phyloP scores from a whole-genome alignment of 2,797 vertebrate species.

The Adelosebastes latens region DNA sequence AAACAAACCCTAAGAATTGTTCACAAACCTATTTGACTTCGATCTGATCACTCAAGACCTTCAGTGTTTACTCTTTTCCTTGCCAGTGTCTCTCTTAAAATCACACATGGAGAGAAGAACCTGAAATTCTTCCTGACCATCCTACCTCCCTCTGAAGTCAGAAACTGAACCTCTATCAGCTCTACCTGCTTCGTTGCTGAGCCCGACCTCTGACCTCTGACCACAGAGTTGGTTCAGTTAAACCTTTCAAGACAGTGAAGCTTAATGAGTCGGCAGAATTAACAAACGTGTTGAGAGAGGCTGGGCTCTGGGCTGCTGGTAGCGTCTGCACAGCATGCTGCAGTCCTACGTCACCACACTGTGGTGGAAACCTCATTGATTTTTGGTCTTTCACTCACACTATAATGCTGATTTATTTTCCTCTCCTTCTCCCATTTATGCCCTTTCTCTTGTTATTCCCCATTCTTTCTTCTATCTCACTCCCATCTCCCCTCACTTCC shows the following conservation, averaged over 20 bases:
- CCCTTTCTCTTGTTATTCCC: neutral
- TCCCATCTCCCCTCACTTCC: neutral
- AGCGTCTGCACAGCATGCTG: slow-evolving; percentile 57
- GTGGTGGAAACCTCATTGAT: slow-evolving; percentile 10
- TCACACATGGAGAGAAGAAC: neutral
- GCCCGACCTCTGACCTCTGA: neutral
- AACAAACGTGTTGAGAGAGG: neutral
- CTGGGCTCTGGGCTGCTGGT: slow-evolving; percentile 35
- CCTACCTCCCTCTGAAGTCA: neutral
- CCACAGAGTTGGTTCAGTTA: neutral
- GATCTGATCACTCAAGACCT: too few relatives aligned
- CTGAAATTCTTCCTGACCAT: neutral
- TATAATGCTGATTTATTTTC: neutral
- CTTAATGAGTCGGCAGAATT: neutral
- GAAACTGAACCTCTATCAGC: neutral
- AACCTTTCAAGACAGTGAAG: neutral
- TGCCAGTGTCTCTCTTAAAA: neutral
- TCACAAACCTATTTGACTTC: too few relatives aligned
- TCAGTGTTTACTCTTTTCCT: neutral
- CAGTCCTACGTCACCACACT: slow-evolving; percentile 14
- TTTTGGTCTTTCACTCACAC: neutral
- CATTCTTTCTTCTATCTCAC: neutral
- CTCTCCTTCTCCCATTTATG: neutral
- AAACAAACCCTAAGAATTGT: too few relatives aligned
- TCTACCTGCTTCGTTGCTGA: neutral